Evolutionary conservation across 1,140 invertebrate species (phyloP).

Genomic region (Aculops lycopersici): DNA sequence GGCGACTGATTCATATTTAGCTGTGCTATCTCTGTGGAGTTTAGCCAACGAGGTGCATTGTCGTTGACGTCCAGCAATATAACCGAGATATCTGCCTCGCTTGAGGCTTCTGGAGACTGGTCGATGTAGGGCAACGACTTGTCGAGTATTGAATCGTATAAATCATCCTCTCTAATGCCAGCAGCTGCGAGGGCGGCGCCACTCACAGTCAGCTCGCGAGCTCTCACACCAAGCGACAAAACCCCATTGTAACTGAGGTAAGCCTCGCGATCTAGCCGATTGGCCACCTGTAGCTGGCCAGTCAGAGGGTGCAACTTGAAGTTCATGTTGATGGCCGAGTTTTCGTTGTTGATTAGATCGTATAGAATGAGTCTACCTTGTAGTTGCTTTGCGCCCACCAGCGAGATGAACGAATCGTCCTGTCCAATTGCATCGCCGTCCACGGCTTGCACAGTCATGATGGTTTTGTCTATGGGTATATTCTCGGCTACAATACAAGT

Average conservation of each 20-base stretch:
- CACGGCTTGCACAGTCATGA: slow-evolving; percentile 37
- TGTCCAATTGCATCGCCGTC: slow-evolving; percentile 29
- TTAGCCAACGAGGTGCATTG: slow-evolving; percentile 38
- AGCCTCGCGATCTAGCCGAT: slow-evolving; percentile 45
- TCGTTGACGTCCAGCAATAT: slow-evolving; percentile 58
- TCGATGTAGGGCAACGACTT: slow-evolving; percentile 3
- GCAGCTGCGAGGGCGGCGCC: too few relatives aligned
- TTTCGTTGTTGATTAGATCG: slow-evolving; percentile 28
- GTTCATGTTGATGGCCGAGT: slow-evolving; percentile 41
- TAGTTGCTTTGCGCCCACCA: background rate
- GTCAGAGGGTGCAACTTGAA: slow-evolving; percentile 39
- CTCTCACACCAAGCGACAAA: slow-evolving; percentile 24
- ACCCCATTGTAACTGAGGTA: slow-evolving; percentile 39
- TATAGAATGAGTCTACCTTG: slow-evolving; percentile 1
- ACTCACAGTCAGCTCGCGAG: slow-evolving; percentile 1
- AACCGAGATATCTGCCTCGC: slow-evolving; percentile 32
- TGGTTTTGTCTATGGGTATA: slow-evolving; percentile 38
- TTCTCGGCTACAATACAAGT: slow-evolving; percentile 48
- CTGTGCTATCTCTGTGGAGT: slow-evolving; percentile 17
- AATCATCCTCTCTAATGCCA: slow-evolving; percentile 33
- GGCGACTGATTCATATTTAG: slow-evolving; percentile 15
- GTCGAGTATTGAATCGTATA: slow-evolving; percentile 26
- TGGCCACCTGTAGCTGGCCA: slow-evolving; percentile 44
- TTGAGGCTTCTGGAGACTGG: slow-evolving; percentile 7
- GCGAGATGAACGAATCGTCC: background rate